Conservation (phyloP, 2,113 vertebrate genomes). For the Sylvia atricapilla region DNA sequence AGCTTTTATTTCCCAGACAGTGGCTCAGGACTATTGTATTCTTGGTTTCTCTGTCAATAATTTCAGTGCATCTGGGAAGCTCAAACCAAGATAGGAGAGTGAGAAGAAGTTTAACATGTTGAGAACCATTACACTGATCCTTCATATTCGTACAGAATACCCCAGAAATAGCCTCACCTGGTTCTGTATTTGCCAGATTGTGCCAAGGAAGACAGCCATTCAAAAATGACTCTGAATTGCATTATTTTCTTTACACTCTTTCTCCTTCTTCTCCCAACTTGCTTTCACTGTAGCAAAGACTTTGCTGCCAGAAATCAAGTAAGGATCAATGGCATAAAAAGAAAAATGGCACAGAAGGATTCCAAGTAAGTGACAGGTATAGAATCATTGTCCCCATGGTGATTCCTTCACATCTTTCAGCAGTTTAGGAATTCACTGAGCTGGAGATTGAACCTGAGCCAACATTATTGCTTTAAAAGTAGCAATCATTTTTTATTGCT, state of each 20-base stretch:
- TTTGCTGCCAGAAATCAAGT: neutral
- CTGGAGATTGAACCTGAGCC: neutral
- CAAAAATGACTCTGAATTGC: neutral
- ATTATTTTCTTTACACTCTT: neutral
- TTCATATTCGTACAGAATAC: neutral
- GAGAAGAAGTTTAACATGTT: neutral
- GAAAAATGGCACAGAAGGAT: neutral
- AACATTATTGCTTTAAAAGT: conserved; percentile 14
- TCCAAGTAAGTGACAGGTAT: neutral
- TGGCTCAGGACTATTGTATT: neutral
- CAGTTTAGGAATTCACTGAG: conserved; percentile 1
- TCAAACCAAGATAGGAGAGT: neutral
- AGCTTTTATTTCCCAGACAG: neutral
- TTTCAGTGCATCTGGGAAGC: neutral
- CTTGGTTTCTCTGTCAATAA: neutral
- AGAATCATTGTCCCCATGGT: neutral
- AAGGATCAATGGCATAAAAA: neutral
- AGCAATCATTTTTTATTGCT: conserved; percentile 20
- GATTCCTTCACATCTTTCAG: neutral
- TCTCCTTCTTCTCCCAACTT: neutral
- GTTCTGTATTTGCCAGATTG: neutral
- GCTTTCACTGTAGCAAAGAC: neutral
- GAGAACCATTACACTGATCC: neutral
- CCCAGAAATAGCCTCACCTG: neutral
- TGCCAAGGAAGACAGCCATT: neutral